Evolutionary conservation across 2,797 vertebrate species (phyloP).

Genomic region (Sebastes flavidus): DNA sequence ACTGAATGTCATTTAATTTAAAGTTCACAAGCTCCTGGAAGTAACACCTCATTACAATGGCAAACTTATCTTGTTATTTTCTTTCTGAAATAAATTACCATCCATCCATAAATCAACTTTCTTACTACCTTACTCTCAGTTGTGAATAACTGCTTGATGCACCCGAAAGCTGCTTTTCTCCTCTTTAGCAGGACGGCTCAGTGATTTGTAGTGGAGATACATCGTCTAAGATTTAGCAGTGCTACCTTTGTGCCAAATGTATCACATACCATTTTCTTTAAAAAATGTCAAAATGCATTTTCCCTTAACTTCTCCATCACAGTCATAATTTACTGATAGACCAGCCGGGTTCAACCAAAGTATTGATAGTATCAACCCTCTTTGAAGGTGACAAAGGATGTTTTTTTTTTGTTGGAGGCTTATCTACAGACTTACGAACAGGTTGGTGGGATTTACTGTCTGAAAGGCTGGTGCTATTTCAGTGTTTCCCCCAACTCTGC

Average conservation of each 20-base stretch:
- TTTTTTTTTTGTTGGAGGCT: neutral
- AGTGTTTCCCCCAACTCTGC: neutral
- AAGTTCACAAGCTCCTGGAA: neutral
- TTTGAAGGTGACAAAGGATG: neutral
- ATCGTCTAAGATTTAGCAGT: neutral
- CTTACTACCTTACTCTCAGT: neutral
- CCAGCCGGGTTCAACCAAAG: neutral
- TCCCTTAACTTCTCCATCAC: neutral
- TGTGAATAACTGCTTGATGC: neutral
- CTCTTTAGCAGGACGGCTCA: neutral
- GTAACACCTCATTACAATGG: neutral
- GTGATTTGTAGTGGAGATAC: neutral
- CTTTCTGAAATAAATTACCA: neutral
- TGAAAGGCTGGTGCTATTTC: neutral
- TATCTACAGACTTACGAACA: neutral
- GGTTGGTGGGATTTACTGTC: conserved; percentile 1
- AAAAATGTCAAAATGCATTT: neutral
- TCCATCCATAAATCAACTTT: neutral
- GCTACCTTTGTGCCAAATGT: neutral
- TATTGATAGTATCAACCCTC: neutral
- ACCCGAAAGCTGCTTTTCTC: neutral
- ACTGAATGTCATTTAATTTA: neutral
- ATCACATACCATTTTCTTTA: neutral
- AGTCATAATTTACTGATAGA: neutral
- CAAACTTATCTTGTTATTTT: neutral